Conservation (phyloP, 1,140 invertebrate species). For the Dufourea novaeangliae region DNA sequence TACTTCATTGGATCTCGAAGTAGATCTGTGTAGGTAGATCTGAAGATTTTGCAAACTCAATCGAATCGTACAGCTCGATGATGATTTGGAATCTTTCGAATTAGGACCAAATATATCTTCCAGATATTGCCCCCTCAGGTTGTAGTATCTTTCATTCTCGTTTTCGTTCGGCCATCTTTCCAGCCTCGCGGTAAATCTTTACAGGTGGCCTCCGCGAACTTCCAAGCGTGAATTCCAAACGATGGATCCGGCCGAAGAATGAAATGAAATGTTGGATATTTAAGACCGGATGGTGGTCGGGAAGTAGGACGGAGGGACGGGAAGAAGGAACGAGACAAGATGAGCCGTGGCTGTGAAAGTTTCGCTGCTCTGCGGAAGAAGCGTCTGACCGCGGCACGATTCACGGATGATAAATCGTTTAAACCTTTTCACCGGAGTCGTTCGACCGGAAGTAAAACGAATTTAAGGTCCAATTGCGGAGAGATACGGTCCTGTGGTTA, state of each 20-base stretch:
- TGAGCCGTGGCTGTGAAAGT: constrained; percentile 59
- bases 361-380: constrained; percentile 62
- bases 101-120: background rate
- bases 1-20: background rate
- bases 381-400: constrained; percentile 74
- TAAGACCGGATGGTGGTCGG: constrained; percentile 23
- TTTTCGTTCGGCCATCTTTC: background rate
- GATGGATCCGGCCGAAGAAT: constrained; percentile 34
- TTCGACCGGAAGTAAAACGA: constrained; percentile 79
- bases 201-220: constrained; percentile 1
- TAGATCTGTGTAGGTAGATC: background rate
- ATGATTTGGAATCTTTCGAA: background rate
- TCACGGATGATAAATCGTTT: constrained; percentile 78
- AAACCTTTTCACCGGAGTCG: constrained; percentile 74
- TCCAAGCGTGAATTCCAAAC: constrained; percentile 22
- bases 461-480: constrained; percentile 77
- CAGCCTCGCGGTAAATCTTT: background rate
- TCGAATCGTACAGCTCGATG: background rate
- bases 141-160: background rate
- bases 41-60: background rate
- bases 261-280: constrained; percentile 52
- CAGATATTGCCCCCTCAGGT: background rate
- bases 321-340: constrained; percentile 41
- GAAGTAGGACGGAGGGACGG: background rate
- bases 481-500: constrained; percentile 41